phyloP scores from a whole-genome alignment of 2,113 vertebrate species.

The Willisornis vidua region DNA sequence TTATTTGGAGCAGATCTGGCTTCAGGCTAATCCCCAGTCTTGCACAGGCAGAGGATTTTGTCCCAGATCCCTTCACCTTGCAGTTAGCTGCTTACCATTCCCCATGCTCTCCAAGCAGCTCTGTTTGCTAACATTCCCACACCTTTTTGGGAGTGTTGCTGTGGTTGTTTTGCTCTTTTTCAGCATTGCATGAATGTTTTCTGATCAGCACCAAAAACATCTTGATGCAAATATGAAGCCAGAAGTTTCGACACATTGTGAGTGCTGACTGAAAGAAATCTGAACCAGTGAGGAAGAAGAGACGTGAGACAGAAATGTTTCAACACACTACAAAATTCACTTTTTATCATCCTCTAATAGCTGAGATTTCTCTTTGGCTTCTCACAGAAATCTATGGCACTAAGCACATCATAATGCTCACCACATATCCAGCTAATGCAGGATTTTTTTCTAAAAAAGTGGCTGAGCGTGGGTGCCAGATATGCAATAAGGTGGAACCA shows the following conservation, averaged over 20 bases:
- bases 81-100: background rate
- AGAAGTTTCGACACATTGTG: background rate
- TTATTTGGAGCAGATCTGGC: background rate
- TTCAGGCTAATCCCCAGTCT: background rate
- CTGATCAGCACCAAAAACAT: background rate
- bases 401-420: background rate
- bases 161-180: background rate
- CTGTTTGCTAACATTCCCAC: background rate
- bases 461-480: background rate
- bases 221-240: background rate
- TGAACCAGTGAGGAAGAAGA: background rate
- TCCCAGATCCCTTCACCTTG: background rate
- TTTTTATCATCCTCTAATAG: background rate
- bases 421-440: background rate
- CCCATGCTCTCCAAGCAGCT: background rate
- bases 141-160: background rate
- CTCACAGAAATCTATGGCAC: background rate
- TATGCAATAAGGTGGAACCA: background rate
- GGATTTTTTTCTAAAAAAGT: background rate
- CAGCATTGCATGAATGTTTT: background rate
- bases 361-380: background rate
- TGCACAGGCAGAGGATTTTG: background rate
- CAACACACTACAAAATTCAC: background rate
- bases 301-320: background rate
- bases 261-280: background rate